Evolutionary conservation across 2,797 vertebrate genomes (phyloP), one percentile per base, ranked within the genome.

Genomic region (Distichodus sexfasciatus): DNA sequence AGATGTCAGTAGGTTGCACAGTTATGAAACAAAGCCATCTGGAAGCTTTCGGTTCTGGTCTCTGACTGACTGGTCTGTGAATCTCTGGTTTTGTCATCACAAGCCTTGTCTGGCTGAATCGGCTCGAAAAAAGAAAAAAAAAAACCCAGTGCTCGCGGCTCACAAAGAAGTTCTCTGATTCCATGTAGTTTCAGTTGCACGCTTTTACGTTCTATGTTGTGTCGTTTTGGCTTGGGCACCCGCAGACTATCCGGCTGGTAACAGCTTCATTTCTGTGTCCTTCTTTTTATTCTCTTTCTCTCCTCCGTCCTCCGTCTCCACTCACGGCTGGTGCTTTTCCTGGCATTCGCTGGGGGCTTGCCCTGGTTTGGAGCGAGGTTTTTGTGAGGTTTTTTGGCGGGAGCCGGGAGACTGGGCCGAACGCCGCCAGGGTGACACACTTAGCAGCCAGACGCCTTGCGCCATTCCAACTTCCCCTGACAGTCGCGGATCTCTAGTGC

Each of bases 291-390:
- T 85, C 88, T 80, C 70, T 73, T 80, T 82, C 83, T 82, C 86
- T 78, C 76, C 76, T 85, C 82, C 84, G 81, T 75, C 61, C 50
- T 47, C 28, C 31, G 65, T 55, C 67, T 57, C 48, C 59, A 69
- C 33, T 67, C 26, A 84, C 63, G 85, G 81, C 78, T 76, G 82
- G 81, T 88, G 85, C 86, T 87, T 89, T 86, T 90, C 89, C 79
- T 78, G 60, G 78, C 85, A 80, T 84, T 89, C 90, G 90, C 90
- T 88, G 81, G 90, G 87, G 89, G 88, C 87, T 88, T 89, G 90
- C 89, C 88, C 89, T 92, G 89, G 87, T 91, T 92, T 90, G 86
- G 78, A 86, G 78, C 75, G 79, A 83, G 85, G 83, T 83, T 90
- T n/a, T n/a, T n/a, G n/a, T n/a, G n/a, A n/a, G n/a, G n/a, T n/a